Evolutionary conservation across 30 jellyfish, hydroid and myxozoan species (phyloP).

Genomic region (Morbakka virulenta): DNA sequence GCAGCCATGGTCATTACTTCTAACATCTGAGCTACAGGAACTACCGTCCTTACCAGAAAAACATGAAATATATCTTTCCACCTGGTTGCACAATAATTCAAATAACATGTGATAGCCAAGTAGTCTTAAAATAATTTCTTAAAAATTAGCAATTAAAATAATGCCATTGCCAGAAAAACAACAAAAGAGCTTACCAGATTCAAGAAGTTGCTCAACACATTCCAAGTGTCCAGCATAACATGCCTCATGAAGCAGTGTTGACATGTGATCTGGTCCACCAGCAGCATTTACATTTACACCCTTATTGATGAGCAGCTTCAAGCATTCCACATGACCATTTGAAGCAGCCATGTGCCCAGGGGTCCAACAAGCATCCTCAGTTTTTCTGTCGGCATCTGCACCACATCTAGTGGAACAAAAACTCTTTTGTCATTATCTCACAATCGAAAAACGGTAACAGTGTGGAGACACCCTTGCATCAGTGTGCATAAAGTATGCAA

Average conservation of each 20-base stretch:
- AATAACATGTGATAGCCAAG: too few relatives aligned
- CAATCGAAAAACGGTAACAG: neutral
- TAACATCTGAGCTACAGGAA: too few relatives aligned
- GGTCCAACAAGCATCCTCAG: conserved; percentile 94
- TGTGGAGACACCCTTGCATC: too few relatives aligned
- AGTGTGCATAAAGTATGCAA: too few relatives aligned
- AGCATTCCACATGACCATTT: conserved; percentile 64
- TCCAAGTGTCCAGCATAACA: conserved; percentile 76
- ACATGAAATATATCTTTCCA: too few relatives aligned
- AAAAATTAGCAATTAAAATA: too few relatives aligned
- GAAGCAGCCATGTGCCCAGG: conserved; percentile 98
- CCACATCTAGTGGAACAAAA: conserved; percentile 27
- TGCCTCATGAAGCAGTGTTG: conserved; percentile 91
- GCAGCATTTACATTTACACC: conserved; percentile 72
- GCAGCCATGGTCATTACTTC: too few relatives aligned
- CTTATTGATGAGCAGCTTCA: conserved; percentile 39
- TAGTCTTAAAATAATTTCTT: too few relatives aligned
- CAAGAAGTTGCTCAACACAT: conserved; percentile 48
- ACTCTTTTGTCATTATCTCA: neutral
- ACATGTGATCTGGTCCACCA: conserved; percentile 83
- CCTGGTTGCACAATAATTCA: too few relatives aligned
- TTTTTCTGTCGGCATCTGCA: conserved; percentile 41
- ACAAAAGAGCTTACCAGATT: conserved; percentile 65
- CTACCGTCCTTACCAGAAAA: too few relatives aligned
- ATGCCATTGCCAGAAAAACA: too few relatives aligned